Percentiles rank a stretch among this genome's conserved stretches.
Conservation (phyloP, 2,113 vertebrate species). For the Dipodomys stephensi region DNA sequence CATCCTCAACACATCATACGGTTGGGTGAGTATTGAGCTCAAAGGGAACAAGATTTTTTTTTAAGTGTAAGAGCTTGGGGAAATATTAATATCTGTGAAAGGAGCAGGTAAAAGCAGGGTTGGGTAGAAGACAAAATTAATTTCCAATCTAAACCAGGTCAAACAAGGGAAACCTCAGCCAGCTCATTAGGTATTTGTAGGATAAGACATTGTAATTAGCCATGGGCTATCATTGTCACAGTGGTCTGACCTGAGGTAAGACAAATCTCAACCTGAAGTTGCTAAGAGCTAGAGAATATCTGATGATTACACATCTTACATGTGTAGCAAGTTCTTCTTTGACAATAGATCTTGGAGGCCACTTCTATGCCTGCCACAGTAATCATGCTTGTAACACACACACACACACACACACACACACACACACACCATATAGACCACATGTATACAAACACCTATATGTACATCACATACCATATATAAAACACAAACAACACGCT, state of each 20-base stretch:
- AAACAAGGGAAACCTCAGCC: neutral
- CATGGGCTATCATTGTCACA: neutral
- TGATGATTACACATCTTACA: neutral
- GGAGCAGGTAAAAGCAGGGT: neutral
- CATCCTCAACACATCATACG: neutral
- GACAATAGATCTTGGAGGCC: rapidly evolving
- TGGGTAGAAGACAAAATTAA: neutral
- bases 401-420: neutral
- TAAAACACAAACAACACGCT: too few species aligned
- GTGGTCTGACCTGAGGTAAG: neutral
- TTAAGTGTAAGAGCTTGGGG: neutral
- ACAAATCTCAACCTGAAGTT: neutral
- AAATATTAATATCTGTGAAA: neutral
- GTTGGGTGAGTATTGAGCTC: neutral
- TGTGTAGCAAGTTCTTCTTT: neutral
- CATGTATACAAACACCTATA: too few species aligned
- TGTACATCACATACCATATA: too few species aligned
- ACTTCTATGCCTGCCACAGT: neutral
- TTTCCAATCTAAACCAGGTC: neutral
- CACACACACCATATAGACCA: too few species aligned
- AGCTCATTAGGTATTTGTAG: neutral
- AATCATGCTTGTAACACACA: neutral
- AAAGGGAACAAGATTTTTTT: neutral
- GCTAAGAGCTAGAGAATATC: neutral
- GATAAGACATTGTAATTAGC: neutral